Percentiles rank a stretch among this genome's conserved stretches.
Evolutionary conservation across 2,113 vertebrate genomes (phyloP).

Genomic region (Campylomormyrus tamandua): DNA sequence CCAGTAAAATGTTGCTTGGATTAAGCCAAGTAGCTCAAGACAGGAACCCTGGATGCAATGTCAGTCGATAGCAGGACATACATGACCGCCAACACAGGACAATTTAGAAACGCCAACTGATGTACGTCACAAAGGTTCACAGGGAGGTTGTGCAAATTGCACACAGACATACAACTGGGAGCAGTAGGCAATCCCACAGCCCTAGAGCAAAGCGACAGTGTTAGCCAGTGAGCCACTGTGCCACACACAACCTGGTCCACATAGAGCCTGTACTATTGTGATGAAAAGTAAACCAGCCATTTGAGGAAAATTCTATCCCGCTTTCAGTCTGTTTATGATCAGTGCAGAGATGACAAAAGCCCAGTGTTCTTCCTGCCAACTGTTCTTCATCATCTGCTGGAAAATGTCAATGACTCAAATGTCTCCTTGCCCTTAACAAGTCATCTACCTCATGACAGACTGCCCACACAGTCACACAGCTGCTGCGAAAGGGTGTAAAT

Average conservation of each 20-base stretch:
- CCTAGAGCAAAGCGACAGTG: background rate
- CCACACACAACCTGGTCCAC: background rate
- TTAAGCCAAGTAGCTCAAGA: background rate
- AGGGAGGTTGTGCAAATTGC: background rate
- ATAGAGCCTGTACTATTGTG: background rate
- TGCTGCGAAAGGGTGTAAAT: background rate
- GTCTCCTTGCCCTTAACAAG: constrained; percentile 13
- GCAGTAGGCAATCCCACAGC: background rate
- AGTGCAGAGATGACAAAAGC: background rate
- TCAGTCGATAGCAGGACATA: background rate
- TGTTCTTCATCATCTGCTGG: constrained; percentile 3
- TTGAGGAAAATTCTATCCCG: background rate
- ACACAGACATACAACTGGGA: background rate
- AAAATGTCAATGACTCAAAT: constrained; percentile 17
- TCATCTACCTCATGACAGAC: constrained; percentile 6
- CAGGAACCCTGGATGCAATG: background rate
- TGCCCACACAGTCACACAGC: constrained; percentile 15
- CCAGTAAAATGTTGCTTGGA: background rate
- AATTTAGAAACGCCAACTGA: background rate
- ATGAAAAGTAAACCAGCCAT: background rate
- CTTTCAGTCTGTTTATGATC: background rate
- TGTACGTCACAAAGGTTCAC: background rate
- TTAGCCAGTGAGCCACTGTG: background rate
- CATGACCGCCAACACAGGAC: background rate
- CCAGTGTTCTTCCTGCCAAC: background rate